Percentiles rank a stretch among this genome's conserved stretches.
Evolutionary conservation across 1,140 invertebrate species (phyloP).

Genomic region (Procambarus clarkii): DNA sequence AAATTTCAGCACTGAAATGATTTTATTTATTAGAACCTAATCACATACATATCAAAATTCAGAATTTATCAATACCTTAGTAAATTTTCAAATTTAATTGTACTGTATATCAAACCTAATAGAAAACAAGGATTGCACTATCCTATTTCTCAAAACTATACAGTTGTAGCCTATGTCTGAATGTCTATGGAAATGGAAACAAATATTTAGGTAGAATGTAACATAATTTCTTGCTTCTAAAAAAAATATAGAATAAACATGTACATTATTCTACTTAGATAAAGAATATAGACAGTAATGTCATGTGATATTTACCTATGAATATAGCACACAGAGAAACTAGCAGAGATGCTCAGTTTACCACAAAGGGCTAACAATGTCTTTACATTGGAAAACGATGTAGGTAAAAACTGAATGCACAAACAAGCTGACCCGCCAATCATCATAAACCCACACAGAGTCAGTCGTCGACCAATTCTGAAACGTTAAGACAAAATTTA

Average conservation of each 20-base stretch:
- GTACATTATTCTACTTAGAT: too few relatives aligned
- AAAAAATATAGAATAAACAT: too few relatives aligned
- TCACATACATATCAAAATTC: background rate
- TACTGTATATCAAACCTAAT: too few relatives aligned
- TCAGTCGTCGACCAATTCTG: slow-evolving; percentile 68
- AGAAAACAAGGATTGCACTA: too few relatives aligned
- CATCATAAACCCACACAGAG: slow-evolving; percentile 60
- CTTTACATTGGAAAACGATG: background rate
- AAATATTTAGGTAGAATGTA: background rate
- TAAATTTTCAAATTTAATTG: too few relatives aligned
- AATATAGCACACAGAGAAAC: slow-evolving; percentile 75
- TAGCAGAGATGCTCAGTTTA: slow-evolving; percentile 76
- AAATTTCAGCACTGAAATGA: slow-evolving; percentile 85
- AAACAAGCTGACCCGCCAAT: slow-evolving; percentile 61
- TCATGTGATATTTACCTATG: slow-evolving; percentile 73
- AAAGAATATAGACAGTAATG: background rate
- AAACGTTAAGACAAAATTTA: background rate
- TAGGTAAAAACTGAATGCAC: slow-evolving; percentile 57
- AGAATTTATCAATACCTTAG: background rate
- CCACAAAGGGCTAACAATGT: slow-evolving; percentile 75
- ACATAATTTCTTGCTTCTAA: background rate
- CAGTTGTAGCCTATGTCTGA: too few relatives aligned
- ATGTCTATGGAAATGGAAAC: too few relatives aligned
- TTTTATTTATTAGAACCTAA: background rate
- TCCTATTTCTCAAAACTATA: too few relatives aligned